These are phyloP conservation scores for Ceratina australensis DNA, from an alignment of 1,140 invertebrate species.

Conservation along the genomic window DNA sequence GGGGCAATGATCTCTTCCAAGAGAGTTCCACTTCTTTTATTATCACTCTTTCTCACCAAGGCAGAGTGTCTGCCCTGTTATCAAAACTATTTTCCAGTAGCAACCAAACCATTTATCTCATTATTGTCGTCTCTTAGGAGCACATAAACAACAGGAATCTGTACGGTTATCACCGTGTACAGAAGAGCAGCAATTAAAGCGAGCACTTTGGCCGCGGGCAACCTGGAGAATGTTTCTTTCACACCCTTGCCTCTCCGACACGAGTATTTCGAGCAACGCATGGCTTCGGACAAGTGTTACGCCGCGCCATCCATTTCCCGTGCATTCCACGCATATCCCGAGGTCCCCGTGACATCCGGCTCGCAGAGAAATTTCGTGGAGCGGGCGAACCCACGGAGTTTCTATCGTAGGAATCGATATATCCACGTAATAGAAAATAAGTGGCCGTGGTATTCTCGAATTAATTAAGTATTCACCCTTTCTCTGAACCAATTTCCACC, in stretches of 20 bases:
- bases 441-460: neutral
- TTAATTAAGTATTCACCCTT: constrained; percentile 25
- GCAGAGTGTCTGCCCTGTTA: neutral
- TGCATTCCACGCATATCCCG: constrained; percentile 40
- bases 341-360: constrained; percentile 29
- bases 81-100: constrained; percentile 1
- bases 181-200: constrained; percentile 30
- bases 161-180: neutral
- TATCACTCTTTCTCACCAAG: neutral
- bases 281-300: constrained; percentile 49
- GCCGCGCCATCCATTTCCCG: constrained; percentile 33
- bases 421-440: neutral
- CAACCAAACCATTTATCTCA: neutral
- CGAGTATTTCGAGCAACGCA: constrained; percentile 32
- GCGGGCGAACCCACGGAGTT: neutral
- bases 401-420: neutral
- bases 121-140: constrained; percentile 4
- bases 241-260: constrained; percentile 28
- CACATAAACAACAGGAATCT: neutral
- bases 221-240: constrained; percentile 39
- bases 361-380: constrained; percentile 23
- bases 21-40: neutral
- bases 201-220: neutral
- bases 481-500: constrained; percentile 17
- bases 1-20: too few relatives aligned